A percentile compares a stretch with the other conserved stretches of the same genome.
These are phyloP conservation scores for Oeneis ivallda DNA, from an alignment of 2,888 invertebrate genomes.

Conservation along the genomic window DNA sequence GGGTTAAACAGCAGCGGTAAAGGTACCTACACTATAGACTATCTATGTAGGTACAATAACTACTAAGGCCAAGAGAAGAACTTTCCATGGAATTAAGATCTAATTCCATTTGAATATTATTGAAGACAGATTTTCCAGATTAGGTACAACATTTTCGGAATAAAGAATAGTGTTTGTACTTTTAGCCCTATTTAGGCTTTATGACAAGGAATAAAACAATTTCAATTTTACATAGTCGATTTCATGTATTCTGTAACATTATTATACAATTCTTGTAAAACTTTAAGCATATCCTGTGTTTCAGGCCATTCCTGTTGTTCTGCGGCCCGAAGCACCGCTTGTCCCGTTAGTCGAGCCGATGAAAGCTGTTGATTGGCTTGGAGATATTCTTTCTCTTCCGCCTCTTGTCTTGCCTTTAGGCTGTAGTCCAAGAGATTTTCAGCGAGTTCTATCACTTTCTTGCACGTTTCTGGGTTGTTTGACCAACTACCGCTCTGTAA, in stretches of 20 bases:
- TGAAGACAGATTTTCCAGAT: too few relatives aligned
- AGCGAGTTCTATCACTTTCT: constrained; percentile 84
- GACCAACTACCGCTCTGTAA: constrained; percentile 78
- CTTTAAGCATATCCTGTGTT: constrained; percentile 55
- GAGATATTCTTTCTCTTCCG: constrained; percentile 71
- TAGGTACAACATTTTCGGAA: too few relatives aligned
- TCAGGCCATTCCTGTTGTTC: constrained; percentile 74
- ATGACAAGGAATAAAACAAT: constrained; percentile 39
- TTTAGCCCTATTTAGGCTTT: background rate
- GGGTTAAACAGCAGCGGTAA: too few relatives aligned
- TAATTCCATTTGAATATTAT: too few relatives aligned
- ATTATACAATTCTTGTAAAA: constrained; percentile 56
- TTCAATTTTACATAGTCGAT: constrained; percentile 56
- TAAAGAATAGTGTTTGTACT: background rate
- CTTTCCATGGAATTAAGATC: too few relatives aligned
- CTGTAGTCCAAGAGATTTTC: constrained; percentile 81
- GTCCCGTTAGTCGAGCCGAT: constrained; percentile 81
- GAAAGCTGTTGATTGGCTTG: constrained; percentile 81
- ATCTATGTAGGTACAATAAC: too few relatives aligned
- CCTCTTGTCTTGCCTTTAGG: constrained; percentile 74
- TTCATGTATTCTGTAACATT: constrained; percentile 72
- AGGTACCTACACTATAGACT: too few relatives aligned
- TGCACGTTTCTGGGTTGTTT: constrained; percentile 80
- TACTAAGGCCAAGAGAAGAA: too few relatives aligned
- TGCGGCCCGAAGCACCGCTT: constrained; percentile 78